These are phyloP conservation scores for Crotophaga sulcirostris DNA, from an alignment of 2,113 vertebrate genomes.

Conservation along the genomic window DNA sequence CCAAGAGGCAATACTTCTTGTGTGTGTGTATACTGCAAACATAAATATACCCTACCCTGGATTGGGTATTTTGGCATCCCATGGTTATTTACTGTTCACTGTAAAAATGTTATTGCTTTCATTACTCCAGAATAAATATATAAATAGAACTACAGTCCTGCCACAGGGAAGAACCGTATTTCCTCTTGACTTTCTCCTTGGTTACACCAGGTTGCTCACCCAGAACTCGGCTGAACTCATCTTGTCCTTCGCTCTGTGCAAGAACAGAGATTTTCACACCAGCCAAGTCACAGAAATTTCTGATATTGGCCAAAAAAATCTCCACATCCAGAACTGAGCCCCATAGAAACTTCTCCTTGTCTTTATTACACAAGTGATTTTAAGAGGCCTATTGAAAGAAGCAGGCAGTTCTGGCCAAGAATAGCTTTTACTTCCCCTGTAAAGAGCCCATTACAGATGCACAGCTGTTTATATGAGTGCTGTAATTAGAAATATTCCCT, in stretches of 20 bases:
- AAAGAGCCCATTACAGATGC: not conserved
- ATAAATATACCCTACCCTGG: not conserved
- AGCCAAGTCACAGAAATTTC: not conserved
- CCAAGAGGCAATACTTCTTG: not conserved
- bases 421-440: not conserved
- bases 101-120: conserved; percentile 46
- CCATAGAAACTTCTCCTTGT: not conserved
- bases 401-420: not conserved
- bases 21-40: not conserved
- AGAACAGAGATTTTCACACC: not conserved
- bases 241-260: not conserved
- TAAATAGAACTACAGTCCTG: conserved; percentile 25
- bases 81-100: conserved; percentile 39
- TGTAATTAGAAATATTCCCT: not conserved
- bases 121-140: conserved; percentile 46
- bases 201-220: not conserved
- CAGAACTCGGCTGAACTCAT: not conserved
- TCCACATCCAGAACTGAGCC: not conserved
- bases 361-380: not conserved
- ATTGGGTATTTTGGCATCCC: conserved; percentile 16
- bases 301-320: not conserved
- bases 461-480: not conserved
- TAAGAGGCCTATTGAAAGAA: not conserved
- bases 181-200: not conserved
- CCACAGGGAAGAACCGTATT: not conserved